Evolutionary conservation across 2,888 invertebrate species (phyloP), one percentile per base, ranked within the genome.

Genomic region (Protophormia terraenovae): DNA sequence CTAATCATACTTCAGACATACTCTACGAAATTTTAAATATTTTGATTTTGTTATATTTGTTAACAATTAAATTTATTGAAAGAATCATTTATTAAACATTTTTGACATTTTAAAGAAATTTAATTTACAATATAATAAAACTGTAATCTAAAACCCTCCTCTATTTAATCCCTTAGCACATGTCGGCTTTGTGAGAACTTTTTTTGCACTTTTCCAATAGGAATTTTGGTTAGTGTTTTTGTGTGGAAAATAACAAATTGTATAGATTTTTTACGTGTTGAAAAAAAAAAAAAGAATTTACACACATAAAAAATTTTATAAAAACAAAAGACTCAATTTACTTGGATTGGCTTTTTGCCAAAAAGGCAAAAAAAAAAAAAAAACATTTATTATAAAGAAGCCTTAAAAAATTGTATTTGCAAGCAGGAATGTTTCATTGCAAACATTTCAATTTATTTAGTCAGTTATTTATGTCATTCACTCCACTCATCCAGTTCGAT

Each of bases 281-380:
- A n/a, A n/a, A n/a, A n/a, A n/a, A n/a, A n/a, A n/a, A n/a, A n/a
- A n/a, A n/a, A n/a, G n/a, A n/a, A n/a, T 41, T 55, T 0, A 14
- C 41, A 27, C 27, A 72, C 41, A 41, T 22, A 16, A 24, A 58
- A 29, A 58, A 29, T 14, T 14, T 0, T 14, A 53, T 4, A 55
- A 73, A 55, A 79, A 69, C 38, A 78, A 79, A 62, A 73, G 41
- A 16, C 60, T 71, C 35, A 75, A 79, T 83, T 62, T 58, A 79
- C 16, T 69, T 62, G 53, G 69, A 69, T 75, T 83, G 83, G 69
- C 55, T 69, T 41, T 71, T 29, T 35, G 83, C 73, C 75, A 84
- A 72, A 69, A 71, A 38, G 47, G 32, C n/a, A 19, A 41, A 41
- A 67, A 41, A 29, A 38, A 1, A 7, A 16, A 45, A 27, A 29